Percentiles rank a stretch among this genome's conserved stretches.
Evolutionary conservation across 2,797 vertebrate species (phyloP).

Genomic region (Hapalemur alaotrensis): DNA sequence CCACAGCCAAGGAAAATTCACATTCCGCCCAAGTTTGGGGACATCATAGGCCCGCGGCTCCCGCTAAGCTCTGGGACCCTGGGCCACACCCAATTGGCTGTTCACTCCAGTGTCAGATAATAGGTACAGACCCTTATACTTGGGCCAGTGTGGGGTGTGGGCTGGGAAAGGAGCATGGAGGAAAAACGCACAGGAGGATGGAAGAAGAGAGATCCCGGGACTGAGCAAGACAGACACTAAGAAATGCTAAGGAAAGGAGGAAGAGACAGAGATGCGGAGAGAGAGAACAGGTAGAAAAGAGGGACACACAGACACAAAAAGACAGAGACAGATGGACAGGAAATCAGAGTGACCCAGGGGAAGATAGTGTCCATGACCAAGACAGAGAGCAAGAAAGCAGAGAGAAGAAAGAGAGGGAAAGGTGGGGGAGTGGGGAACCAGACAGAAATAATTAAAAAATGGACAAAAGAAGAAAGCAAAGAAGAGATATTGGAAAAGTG

Average conservation of each 20-base stretch:
- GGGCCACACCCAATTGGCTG: neutral
- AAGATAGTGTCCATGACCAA: neutral
- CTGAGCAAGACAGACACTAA: neutral
- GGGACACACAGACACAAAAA: neutral
- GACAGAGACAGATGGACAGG: neutral
- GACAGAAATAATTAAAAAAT: neutral
- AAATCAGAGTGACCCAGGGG: neutral
- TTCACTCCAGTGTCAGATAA: neutral
- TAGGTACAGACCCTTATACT: neutral
- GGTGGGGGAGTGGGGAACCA: no score
- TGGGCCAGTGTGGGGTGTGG: neutral
- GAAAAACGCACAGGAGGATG: neutral
- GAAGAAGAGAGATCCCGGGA: neutral
- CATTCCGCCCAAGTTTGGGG: neutral
- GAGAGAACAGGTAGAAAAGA: neutral
- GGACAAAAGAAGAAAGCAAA: neutral
- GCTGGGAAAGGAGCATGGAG: neutral
- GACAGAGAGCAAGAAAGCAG: neutral
- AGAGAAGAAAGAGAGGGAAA: neutral
- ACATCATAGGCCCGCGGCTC: neutral
- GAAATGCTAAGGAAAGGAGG: neutral
- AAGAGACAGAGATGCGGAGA: neutral
- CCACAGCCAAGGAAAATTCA: neutral
- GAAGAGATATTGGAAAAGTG: neutral
- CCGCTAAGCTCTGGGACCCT: neutral